These are phyloP conservation scores for Batillaria attramentaria DNA, from an alignment of 1,140 invertebrate species.

Conservation along the genomic window DNA sequence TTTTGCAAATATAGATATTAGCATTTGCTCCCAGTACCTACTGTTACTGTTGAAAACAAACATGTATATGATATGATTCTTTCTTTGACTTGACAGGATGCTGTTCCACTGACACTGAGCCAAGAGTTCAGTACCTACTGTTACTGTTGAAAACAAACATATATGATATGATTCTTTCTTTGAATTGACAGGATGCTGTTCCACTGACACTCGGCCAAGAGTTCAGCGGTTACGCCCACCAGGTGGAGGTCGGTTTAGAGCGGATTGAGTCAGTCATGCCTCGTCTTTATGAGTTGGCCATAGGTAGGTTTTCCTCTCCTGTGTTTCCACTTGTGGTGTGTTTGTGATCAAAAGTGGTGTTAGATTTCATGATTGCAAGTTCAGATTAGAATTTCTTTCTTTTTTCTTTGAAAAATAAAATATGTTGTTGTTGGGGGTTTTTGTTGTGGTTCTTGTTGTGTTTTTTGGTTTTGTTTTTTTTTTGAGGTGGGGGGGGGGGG, in stretches of 20 bases:
- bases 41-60: too few relatives aligned
- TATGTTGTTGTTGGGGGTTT: too few relatives aligned
- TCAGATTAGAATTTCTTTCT: not conserved
- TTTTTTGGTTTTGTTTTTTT: not conserved
- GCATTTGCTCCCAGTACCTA: too few relatives aligned
- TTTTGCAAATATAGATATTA: too few relatives aligned
- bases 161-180: too few relatives aligned
- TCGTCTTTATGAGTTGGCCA: constrained; percentile 88
- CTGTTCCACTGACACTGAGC: too few relatives aligned
- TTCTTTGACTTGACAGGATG: too few relatives aligned
- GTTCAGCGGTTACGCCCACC: constrained; percentile 94
- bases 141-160: too few relatives aligned
- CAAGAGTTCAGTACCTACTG: not conserved
- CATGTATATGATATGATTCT: too few relatives aligned
- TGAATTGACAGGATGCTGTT: constrained; percentile 90
- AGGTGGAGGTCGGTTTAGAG: constrained; percentile 89
- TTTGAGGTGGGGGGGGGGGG: not conserved
- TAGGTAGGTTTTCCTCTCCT: constrained; percentile 73
- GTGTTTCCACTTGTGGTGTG: too few relatives aligned
- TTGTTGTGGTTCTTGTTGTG: not conserved
- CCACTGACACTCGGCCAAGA: constrained; percentile 98
- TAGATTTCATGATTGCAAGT: not conserved
- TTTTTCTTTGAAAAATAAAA: not conserved
- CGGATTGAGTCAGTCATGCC: constrained; percentile 90
- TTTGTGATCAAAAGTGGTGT: too few relatives aligned